Percentiles rank a stretch among this genome's conserved stretches.
These are phyloP conservation scores for Orthonychiurus folsomi DNA, from an alignment of 2,888 invertebrate species.

Conservation along the genomic window DNA sequence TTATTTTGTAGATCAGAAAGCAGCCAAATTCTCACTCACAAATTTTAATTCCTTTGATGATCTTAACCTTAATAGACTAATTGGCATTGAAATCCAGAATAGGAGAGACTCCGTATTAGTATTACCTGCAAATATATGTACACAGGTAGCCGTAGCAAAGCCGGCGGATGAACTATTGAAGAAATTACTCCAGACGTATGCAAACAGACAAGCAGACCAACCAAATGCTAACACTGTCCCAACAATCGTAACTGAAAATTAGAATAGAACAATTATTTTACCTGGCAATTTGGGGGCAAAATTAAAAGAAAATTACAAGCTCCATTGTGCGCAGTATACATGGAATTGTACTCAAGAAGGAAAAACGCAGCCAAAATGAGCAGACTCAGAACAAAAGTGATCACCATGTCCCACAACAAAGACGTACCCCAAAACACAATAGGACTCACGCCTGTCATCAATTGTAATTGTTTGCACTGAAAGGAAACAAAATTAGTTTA, in stretches of 20 bases:
- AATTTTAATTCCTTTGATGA: too few species aligned
- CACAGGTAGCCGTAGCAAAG: conserved; percentile 40
- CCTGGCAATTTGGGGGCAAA: too few species aligned
- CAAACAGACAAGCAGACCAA: conserved; percentile 54
- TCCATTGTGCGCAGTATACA: conserved; percentile 39
- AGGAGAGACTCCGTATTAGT: too few species aligned
- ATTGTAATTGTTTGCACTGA: conserved; percentile 41
- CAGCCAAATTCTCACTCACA: too few species aligned
- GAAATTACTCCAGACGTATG: conserved; percentile 53
- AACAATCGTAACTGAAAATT: too few species aligned
- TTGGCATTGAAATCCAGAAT: too few species aligned
- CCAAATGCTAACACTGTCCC: conserved; percentile 53
- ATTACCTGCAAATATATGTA: too few species aligned
- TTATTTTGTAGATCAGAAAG: too few species aligned
- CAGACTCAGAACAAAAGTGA: conserved; percentile 43
- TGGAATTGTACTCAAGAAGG: conserved; percentile 42
- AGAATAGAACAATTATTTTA: too few species aligned
- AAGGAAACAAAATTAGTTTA: background rate
- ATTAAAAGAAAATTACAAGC: conserved; percentile 23
- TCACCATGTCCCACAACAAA: conserved; percentile 46
- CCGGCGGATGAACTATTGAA: conserved; percentile 49
- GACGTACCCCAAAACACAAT: conserved; percentile 45
- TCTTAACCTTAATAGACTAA: too few species aligned
- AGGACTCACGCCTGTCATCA: conserved; percentile 44
- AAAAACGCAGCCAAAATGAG: conserved; percentile 43